phyloP scores from a whole-genome alignment of 2,888 invertebrate species.

The Pocota personata region DNA sequence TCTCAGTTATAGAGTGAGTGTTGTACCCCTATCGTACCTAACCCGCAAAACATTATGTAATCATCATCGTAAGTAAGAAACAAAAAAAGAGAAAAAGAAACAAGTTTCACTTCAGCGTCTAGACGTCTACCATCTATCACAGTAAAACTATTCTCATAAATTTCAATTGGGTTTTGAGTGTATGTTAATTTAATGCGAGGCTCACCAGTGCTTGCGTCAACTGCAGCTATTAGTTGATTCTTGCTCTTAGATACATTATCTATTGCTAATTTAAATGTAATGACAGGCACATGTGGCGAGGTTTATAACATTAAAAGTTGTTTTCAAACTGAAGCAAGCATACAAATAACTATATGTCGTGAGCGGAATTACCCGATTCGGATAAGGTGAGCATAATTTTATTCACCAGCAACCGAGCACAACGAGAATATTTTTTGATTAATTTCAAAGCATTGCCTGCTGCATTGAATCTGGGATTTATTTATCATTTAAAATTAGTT shows the following conservation, averaged over 20 bases:
- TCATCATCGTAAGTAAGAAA: not conserved
- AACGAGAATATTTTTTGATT: conserved; percentile 2
- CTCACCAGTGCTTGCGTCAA: conserved; percentile 17
- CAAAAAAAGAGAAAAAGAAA: not conserved
- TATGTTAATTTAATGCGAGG: conserved; percentile 6
- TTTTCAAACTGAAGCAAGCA: not conserved
- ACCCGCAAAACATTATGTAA: conserved; percentile 15
- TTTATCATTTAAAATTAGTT: not conserved
- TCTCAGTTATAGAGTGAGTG: not conserved
- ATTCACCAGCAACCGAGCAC: not conserved
- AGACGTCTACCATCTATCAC: conserved; percentile 48
- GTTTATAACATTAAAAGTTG: conserved; percentile 27
- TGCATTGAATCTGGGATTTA: conserved; percentile 7
- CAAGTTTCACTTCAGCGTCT: conserved; percentile 40
- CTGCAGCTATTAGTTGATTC: not conserved
- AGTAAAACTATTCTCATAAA: conserved; percentile 3
- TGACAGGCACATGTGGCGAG: conserved; percentile 15
- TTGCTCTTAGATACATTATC: conserved; percentile 12
- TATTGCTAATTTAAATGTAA: conserved; percentile 25
- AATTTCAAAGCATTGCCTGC: not conserved
- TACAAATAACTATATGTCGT: not conserved
- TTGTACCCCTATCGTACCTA: not conserved
- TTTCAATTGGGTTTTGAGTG: not conserved
- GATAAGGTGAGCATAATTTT: conserved; percentile 28
- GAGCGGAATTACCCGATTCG: conserved; percentile 1